Conservation (phyloP, 1,140 invertebrate genomes). For the Orchesella cincta region DNA sequence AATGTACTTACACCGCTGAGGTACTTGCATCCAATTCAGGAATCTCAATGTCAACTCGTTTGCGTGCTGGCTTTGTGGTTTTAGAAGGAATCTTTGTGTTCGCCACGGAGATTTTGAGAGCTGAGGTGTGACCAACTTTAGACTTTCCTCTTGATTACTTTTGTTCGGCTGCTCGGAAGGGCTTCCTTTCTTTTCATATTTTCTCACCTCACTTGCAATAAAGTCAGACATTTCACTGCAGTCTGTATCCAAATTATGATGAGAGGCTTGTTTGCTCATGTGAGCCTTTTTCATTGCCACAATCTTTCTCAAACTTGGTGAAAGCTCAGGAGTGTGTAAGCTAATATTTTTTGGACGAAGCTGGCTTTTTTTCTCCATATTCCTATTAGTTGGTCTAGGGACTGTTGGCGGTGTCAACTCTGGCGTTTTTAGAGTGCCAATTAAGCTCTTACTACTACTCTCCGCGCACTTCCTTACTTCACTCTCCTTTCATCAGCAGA, state of each 20-base stretch:
- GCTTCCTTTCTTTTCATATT: too few species aligned
- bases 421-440: slow-evolving; percentile 21
- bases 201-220: slow-evolving; percentile 27
- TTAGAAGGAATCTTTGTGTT: too few species aligned
- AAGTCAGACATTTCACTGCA: slow-evolving; percentile 44
- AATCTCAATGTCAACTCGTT: too few species aligned
- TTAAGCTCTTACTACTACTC: slow-evolving; percentile 20
- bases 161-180: background rate
- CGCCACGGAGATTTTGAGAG: too few species aligned
- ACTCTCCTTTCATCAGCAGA: background rate
- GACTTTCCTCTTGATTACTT: background rate
- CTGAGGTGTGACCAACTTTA: background rate
- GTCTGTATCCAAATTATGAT: slow-evolving; percentile 13
- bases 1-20: too few species aligned
- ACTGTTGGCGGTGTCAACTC: slow-evolving; percentile 38
- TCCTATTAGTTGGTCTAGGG: too few species aligned
- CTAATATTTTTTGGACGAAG: background rate
- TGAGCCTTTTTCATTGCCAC: background rate
- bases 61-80: too few species aligned
- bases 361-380: too few species aligned
- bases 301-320: background rate
- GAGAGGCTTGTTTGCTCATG: background rate
- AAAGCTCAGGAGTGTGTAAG: background rate
- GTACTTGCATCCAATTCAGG: too few species aligned
- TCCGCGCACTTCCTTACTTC: background rate